Evolutionary conservation across 2,113 vertebrate genomes (phyloP), one percentile per base, ranked within the genome.

Genomic region (Pygoscelis adeliae): DNA sequence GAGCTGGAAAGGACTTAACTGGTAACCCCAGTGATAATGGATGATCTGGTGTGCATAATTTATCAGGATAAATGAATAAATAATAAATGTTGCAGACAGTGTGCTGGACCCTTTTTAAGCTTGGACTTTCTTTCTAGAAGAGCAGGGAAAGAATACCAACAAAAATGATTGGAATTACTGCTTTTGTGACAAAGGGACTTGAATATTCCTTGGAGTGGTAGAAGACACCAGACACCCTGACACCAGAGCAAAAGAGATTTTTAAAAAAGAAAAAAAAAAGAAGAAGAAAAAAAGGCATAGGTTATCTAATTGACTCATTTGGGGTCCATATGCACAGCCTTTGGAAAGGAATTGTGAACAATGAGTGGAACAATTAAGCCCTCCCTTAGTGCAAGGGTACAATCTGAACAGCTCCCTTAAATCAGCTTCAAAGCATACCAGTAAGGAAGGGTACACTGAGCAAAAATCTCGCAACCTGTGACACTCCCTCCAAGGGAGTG

Each of bases 31-130:
- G 61, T 74, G 42, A 84, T 89, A 93, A 95, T 89, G 84, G 81
- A 62, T 15, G 49, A 27, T 78, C 27, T 62, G 22, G 25, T 29
- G 66, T 97, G 34, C 84, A 94, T 94, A 95, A 94, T 97, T 93
- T 82, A 91, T 84, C 32, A 82, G 42, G 59, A 70, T 62, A 87
- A 88, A 80, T 86, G 7, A 86, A 89, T 95, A 83, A 95, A 81
- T 91, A 82, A 95, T 89, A 70, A 29, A 42, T 42, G 10, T 70
- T 91, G 69, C 69, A 91, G 77, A 67, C 46, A 63, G 36, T 8
- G 20, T 82, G 59, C 25, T 71, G 73, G 49, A 52, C 36, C 38
- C 9, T 34, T 87, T 89, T 50, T 66, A 53, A 83, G 50, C 36
- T 66, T 50, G 19, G 77, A 27, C 44, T 49, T 36, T 15, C 15